Evolutionary conservation across 2,113 vertebrate species (phyloP).

Genomic region (Holacanthus passer): DNA sequence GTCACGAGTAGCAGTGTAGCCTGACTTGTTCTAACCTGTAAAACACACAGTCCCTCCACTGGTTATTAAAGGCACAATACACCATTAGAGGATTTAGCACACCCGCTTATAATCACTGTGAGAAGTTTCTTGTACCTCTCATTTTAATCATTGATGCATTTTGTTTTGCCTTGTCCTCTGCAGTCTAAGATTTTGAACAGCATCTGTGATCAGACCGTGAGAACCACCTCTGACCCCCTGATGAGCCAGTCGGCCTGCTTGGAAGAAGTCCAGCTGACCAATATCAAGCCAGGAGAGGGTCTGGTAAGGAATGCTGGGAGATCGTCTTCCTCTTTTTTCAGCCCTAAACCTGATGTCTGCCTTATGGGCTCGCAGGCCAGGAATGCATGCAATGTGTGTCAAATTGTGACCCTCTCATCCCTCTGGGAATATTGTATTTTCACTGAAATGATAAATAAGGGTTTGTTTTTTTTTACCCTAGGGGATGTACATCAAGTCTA

Average conservation of each 20-base stretch:
- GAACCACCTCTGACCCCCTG: constrained; percentile 91
- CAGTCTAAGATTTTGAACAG: constrained; percentile 94
- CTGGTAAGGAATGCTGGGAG: constrained; percentile 88
- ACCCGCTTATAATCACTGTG: background rate
- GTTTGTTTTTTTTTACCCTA: constrained; percentile 60
- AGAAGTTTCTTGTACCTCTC: background rate
- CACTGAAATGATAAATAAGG: constrained; percentile 12
- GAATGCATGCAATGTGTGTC: constrained; percentile 39
- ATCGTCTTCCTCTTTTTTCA: background rate
- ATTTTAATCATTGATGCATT: constrained; percentile 9
- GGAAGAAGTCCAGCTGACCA: constrained; percentile 92
- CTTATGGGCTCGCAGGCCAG: background rate
- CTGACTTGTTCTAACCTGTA: constrained; percentile 28
- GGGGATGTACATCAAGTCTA: constrained; percentile 99
- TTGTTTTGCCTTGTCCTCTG: constrained; percentile 31
- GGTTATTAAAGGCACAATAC: constrained; percentile 9
- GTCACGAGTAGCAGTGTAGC: background rate
- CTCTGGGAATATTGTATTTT: constrained; percentile 28
- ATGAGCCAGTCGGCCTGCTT: constrained; percentile 94
- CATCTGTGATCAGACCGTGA: constrained; percentile 95
- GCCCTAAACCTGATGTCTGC: background rate
- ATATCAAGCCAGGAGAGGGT: constrained; percentile 94
- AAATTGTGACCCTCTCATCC: constrained; percentile 29
- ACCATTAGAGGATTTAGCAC: background rate
- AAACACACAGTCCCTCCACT: background rate